Base-by-base conservation (phyloP, 2,888 invertebrate species). In the Minunthozetes semirufus region DNA sequence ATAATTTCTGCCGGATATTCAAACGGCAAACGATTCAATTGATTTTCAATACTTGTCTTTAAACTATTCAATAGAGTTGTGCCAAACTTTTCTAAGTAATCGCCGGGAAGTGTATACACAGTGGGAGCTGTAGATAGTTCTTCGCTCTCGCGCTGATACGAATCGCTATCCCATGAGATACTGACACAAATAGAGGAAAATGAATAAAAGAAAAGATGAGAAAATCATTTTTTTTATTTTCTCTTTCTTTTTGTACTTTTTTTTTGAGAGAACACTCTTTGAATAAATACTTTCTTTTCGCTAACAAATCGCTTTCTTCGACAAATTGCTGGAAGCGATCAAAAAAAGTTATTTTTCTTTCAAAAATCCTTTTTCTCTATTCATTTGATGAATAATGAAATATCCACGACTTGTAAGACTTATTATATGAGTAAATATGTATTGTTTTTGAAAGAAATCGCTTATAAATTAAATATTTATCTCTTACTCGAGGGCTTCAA, bases 71-170 rank as follows among this genome's bases (percentile, higher is more conserved):
- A 75, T 29, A 79, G 63, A 0, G 77, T 72, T 56, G 76, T 76
- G 22, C 77, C 77, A 27, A 79, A 78, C 48, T 77, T 77, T 48
- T 78, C 78, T n/a, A 79, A 59, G 61, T 79, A 79, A 68, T 76
- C 70, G n/a, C 53, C 61, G 25, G 76, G 71, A 25, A 73, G 42
- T 38, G 72, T 71, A 46, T 75, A 72, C 9, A 72, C 22, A 33
- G 75, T 72, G 33, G 61, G 42, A 19, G 68, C 19, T 46, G 68
- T 68, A 11, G 68, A 22, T 25, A 46, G 22, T 22, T 68, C 68
- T 22, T 68, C 68, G 19, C 63, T 63, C 5, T 63, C 63, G n/a
- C 11, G 33, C 15, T 63, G 9, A 56, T 25, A 56, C 11, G 68
- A 68, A 13, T 68, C 68, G 8, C 42, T 42, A 42, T 68, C 68